Conservation (phyloP, 1,140 invertebrate species). For the Sipha flava region DNA sequence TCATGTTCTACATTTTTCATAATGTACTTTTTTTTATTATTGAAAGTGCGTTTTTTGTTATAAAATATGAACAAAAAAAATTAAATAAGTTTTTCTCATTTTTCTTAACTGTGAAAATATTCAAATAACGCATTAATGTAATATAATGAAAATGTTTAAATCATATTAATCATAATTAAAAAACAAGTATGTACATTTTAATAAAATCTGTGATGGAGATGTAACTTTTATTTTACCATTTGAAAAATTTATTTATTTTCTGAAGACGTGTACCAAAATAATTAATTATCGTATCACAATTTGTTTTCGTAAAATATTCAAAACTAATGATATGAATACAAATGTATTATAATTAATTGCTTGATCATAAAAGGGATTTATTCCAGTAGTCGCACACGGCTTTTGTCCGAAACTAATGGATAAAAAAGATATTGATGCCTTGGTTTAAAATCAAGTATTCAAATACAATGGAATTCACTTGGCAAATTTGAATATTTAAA, state of each 20-base stretch:
- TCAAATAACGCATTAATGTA: no score
- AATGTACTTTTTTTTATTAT: no score
- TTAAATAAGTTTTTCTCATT: no score
- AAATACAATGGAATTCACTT: background rate
- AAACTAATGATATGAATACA: conserved; percentile 2
- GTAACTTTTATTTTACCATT: background rate
- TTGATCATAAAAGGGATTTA: background rate
- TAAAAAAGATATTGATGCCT: background rate
- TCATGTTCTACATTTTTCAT: no score
- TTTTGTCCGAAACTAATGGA: conserved; percentile 2
- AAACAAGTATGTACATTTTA: no score
- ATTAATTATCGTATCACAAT: background rate
- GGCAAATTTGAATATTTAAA: background rate
- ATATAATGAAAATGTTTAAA: no score
- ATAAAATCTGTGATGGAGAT: no score
- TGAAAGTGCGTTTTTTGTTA: no score
- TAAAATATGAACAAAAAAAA: no score
- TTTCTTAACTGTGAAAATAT: no score
- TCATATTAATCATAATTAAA: no score
- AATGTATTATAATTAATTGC: conserved; percentile 8
- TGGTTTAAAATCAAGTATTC: background rate
- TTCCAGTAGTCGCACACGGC: background rate
- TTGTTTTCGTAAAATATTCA: background rate
- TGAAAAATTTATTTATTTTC: background rate
- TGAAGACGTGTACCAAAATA: background rate